A percentile compares a stretch with the other conserved stretches of the same genome.
Evolutionary conservation across 2,797 vertebrate genomes (phyloP).

Genomic region (Neoniphon sammara): DNA sequence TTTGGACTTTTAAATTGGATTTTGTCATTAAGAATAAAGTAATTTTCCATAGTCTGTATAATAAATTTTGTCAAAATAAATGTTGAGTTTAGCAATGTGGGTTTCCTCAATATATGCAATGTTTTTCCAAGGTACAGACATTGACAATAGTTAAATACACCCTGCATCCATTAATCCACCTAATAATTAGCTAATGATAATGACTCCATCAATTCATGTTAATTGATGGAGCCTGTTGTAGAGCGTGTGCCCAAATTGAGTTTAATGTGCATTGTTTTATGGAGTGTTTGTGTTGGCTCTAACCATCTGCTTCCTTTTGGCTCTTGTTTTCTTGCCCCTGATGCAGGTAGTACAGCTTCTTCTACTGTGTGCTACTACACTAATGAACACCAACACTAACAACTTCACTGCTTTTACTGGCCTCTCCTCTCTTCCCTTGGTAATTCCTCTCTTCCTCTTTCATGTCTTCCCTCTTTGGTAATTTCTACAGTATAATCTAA

Average conservation of each 20-base stretch:
- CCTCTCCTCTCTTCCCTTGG: conserved; percentile 97
- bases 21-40: background rate
- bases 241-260: conserved; percentile 6
- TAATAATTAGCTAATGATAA: conserved; percentile 36
- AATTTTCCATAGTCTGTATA: background rate
- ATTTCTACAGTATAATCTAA: conserved; percentile 44
- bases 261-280: conserved; percentile 44
- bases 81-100: background rate
- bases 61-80: background rate
- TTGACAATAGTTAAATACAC: conserved; percentile 15
- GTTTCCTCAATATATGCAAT: conserved; percentile 16
- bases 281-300: conserved; percentile 45
- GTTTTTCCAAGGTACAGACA: conserved; percentile 15
- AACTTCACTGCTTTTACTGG: conserved; percentile 95
- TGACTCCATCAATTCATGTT: conserved; percentile 29
- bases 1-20: background rate
- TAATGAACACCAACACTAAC: conserved; percentile 99
- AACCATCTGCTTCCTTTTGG: conserved; percentile 72
- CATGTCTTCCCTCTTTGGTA: conserved; percentile 76
- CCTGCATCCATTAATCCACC: conserved; percentile 40
- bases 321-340: conserved; percentile 86
- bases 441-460: conserved; percentile 86
- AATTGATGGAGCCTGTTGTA: conserved; percentile 17
- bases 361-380: conserved; percentile 98
- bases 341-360: conserved; percentile 93